Percentiles rank a stretch among this genome's conserved stretches.
Conservation (phyloP, 2,113 vertebrate genomes). For the Equus przewalskii region DNA sequence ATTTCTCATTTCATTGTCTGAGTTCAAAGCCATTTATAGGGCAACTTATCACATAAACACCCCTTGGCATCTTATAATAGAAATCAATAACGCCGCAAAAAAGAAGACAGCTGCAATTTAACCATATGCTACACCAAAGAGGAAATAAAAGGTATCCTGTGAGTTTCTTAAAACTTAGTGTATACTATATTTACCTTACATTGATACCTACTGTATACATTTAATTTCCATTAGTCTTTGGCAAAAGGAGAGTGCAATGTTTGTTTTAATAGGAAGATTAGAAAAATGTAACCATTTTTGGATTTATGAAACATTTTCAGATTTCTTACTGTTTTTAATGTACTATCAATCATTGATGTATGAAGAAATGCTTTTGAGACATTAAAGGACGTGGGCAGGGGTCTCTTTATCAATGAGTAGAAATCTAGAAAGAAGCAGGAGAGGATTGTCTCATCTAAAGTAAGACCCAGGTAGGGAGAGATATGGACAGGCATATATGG, state of each 20-base stretch:
- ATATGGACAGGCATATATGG: rapidly evolving
- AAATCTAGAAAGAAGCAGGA: background rate
- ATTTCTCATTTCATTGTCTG: constrained; percentile 76
- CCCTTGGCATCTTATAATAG: constrained; percentile 59
- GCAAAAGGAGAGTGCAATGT: background rate
- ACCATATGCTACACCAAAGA: background rate
- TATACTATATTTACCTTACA: background rate
- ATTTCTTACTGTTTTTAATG: constrained; percentile 21
- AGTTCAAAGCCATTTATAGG: constrained; percentile 69
- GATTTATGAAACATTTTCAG: background rate
- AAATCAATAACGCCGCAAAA: constrained; percentile 76
- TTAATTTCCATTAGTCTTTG: background rate
- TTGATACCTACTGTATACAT: background rate
- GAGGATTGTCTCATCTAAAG: background rate
- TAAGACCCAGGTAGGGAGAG: background rate
- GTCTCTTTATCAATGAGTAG: background rate
- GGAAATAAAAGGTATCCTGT: constrained; percentile 8
- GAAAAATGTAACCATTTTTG: background rate
- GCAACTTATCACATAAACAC: constrained; percentile 79
- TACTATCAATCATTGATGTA: background rate
- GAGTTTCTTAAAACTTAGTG: constrained; percentile 27
- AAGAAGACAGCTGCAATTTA: constrained; percentile 67
- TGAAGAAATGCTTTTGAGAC: background rate
- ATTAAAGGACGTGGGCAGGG: background rate
- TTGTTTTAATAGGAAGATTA: background rate